Base-by-base conservation (phyloP, 2,888 invertebrate species). In the Dysmachus trigonus region DNA sequence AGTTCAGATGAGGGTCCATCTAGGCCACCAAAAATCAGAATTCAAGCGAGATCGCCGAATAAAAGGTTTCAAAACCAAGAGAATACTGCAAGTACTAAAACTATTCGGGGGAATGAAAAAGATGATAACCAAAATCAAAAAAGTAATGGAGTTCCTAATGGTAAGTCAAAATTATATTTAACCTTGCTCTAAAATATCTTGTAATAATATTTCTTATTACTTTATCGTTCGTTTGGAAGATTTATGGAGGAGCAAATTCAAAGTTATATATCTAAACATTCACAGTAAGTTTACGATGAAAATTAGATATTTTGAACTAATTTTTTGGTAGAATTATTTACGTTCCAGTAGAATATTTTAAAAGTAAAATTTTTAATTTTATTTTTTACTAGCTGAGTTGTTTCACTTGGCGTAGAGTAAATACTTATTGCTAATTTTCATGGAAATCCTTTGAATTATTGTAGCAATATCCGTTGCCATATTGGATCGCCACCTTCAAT, bases 21-120 rank as follows among this genome's bases (percentile, higher is more conserved):
- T 10, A 88, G 87, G n/a, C 88, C 88, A 38, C 76, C 88, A 87
- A 85, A 85, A 77, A 76, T 76, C 13, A 22, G 85, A 8, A 85
- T 85, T 18, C 30, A 72, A 47, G 51, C 27, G 35, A 18, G 73
- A 27, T 62, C 81, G 22, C 1, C 77, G 53, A 35, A 38, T 22
- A 81, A 81, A 31, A 53, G 22, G 62, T 81, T 35, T 18, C 71
- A 71, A 76, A 82, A 27, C 4, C 62, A 62, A 27, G 62, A 62
- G 62, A 62, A 62, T 62, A 27, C 18, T 62, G 22, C n/a, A 47
- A n/a, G n/a, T 18, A 47, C 15, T 6, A 47, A n/a, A 73, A 33
- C 22, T 33, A 1, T 27, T 73, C 72, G 6, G 27, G 31, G 5
- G 13, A 73, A 73, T 15, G 33, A 4, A n/a, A 33, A 73, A n/a